Evolutionary conservation across 2,888 invertebrate species (phyloP).

Genomic region (Keiferia lycopersicella): DNA sequence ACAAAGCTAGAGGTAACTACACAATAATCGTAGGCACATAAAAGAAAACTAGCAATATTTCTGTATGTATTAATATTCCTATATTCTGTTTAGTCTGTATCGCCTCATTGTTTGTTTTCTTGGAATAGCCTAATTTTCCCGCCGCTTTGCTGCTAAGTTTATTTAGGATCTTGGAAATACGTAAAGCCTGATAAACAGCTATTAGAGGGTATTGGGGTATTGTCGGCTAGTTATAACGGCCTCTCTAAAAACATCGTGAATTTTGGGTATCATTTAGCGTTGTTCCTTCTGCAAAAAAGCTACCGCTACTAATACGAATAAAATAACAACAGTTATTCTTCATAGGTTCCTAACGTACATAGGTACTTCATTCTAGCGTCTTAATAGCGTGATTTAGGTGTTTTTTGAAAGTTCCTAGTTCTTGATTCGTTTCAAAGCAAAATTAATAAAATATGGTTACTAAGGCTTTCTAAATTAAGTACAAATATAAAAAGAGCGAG

Average conservation of each 20-base stretch:
- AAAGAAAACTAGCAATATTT: not conserved
- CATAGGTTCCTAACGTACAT: too few relatives aligned
- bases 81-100: not conserved
- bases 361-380: too few relatives aligned
- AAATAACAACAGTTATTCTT: too few relatives aligned
- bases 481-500: too few relatives aligned
- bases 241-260: constrained; percentile 1
- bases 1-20: too few relatives aligned
- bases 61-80: not conserved
- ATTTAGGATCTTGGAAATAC: not conserved
- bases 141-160: not conserved
- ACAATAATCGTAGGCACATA: too few relatives aligned
- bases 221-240: not conserved
- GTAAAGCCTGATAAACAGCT: constrained; percentile 8
- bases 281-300: not conserved
- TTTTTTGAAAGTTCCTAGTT: too few relatives aligned
- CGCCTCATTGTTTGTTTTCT: not conserved
- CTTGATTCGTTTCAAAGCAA: too few relatives aligned
- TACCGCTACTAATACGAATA: too few relatives aligned
- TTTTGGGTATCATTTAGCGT: not conserved
- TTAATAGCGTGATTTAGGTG: too few relatives aligned
- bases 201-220: not conserved
- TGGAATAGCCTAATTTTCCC: not conserved
- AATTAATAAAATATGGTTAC: too few relatives aligned
- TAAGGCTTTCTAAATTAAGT: too few relatives aligned